These are phyloP conservation scores for Perodicticus potto DNA, from an alignment of 2,797 vertebrate species.

Conservation along the genomic window DNA sequence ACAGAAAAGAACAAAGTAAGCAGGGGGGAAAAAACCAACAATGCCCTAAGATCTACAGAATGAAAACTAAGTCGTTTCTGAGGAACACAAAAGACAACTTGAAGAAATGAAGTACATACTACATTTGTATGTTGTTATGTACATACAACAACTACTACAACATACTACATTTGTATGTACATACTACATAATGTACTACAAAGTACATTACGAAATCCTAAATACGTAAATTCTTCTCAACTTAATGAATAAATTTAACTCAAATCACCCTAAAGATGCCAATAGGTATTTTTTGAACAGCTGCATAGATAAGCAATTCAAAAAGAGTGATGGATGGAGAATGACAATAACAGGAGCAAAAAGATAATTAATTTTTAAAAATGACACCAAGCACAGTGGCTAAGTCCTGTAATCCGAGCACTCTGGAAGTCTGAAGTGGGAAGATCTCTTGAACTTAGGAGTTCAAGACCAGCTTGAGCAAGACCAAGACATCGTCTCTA, in stretches of 20 bases:
- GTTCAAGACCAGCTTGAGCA: background rate
- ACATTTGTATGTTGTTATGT: too few species aligned
- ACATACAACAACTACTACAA: too few species aligned
- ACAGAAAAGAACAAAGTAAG: background rate
- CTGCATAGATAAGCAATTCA: background rate
- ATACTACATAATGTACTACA: too few species aligned
- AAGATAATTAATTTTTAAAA: background rate
- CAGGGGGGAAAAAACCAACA: background rate
- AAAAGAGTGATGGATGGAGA: background rate
- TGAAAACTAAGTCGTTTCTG: slow-evolving; percentile 30
- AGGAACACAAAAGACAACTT: slow-evolving; percentile 38
- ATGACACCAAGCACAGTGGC: background rate
- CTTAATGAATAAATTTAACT: slow-evolving; percentile 32
- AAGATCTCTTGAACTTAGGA: background rate
- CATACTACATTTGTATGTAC: too few species aligned
- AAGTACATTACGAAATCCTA: too few species aligned
- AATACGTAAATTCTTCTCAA: slow-evolving; percentile 48
- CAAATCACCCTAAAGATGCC: background rate
- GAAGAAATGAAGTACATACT: slow-evolving; percentile 17
- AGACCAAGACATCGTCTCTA: background rate
- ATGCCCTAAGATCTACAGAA: slow-evolving; percentile 14
- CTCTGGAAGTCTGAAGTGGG: background rate
- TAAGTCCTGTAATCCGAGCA: background rate
- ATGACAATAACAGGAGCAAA: background rate
- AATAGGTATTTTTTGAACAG: background rate